phyloP scores from a whole-genome alignment of 2,888 invertebrate genomes.

The Augochlorella aurata region DNA sequence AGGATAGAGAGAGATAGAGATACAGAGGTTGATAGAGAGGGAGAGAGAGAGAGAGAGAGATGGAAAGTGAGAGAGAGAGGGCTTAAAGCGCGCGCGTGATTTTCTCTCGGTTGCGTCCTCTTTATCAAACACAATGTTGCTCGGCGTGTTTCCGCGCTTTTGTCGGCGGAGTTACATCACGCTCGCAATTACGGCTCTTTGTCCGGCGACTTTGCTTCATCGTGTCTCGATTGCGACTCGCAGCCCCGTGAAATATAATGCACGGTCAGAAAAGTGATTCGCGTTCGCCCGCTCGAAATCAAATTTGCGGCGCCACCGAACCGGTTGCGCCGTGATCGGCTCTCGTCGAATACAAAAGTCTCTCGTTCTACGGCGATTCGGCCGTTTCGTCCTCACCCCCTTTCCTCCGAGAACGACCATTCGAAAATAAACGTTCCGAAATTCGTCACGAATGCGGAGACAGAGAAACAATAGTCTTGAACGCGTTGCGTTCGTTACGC shows the following conservation, averaged over 20 bases:
- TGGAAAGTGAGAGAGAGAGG: background rate
- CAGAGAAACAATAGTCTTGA: no score
- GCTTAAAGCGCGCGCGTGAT: background rate
- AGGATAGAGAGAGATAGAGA: background rate
- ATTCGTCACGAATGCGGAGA: background rate
- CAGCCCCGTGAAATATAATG: conserved; percentile 5
- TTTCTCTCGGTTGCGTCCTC: conserved; percentile 16
- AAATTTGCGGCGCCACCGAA: conserved; percentile 3
- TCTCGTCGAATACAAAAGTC: background rate
- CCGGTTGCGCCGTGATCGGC: background rate
- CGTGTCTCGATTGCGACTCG: background rate
- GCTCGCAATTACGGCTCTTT: conserved; percentile 38
- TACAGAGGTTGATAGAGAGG: background rate
- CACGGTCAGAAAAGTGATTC: conserved; percentile 8
- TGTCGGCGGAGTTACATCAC: conserved; percentile 57
- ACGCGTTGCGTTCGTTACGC: no score
- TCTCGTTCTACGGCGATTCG: background rate
- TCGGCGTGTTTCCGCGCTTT: conserved; percentile 16
- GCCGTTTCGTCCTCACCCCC: background rate
- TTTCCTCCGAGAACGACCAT: background rate
- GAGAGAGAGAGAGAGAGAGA: background rate
- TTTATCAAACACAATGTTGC: conserved; percentile 11
- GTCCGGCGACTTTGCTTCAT: conserved; percentile 11
- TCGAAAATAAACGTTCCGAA: background rate
- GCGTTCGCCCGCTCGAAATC: conserved; percentile 1